These are phyloP conservation scores for Shinisaurus crocodilurus DNA, from an alignment of 2,113 vertebrate species.

Conservation along the genomic window DNA sequence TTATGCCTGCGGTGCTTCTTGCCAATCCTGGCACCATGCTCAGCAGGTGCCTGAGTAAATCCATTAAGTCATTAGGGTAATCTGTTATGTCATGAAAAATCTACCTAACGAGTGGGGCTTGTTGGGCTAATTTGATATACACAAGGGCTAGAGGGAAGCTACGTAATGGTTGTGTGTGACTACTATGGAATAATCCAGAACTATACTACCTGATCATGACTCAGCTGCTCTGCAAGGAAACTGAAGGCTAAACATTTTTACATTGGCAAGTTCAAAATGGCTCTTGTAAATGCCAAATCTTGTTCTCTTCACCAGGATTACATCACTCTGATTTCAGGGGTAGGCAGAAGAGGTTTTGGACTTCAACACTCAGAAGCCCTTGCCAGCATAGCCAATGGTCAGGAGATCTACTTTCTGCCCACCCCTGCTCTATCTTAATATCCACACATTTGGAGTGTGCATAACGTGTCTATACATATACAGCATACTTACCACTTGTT, in stretches of 20 bases:
- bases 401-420: no score
- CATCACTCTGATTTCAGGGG: no score
- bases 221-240: background rate
- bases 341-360: background rate
- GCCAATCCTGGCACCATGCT: background rate
- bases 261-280: background rate
- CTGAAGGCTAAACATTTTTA: background rate
- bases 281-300: background rate
- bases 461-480: background rate
- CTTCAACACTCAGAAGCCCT: background rate
- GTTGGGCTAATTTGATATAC: background rate
- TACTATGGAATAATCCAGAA: background rate
- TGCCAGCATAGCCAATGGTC: no score
- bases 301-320: background rate
- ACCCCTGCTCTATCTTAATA: background rate
- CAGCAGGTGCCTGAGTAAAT: background rate
- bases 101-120: background rate
- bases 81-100: background rate
- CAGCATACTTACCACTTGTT: constrained; percentile 85
- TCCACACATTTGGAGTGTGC: background rate
- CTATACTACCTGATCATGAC: background rate
- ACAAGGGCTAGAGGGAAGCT: background rate
- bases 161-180: background rate
- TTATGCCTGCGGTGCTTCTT: background rate
- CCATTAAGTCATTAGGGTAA: background rate